Conservation (phyloP, 2,888 invertebrate genomes). For the Ormyrus labotus region DNA sequence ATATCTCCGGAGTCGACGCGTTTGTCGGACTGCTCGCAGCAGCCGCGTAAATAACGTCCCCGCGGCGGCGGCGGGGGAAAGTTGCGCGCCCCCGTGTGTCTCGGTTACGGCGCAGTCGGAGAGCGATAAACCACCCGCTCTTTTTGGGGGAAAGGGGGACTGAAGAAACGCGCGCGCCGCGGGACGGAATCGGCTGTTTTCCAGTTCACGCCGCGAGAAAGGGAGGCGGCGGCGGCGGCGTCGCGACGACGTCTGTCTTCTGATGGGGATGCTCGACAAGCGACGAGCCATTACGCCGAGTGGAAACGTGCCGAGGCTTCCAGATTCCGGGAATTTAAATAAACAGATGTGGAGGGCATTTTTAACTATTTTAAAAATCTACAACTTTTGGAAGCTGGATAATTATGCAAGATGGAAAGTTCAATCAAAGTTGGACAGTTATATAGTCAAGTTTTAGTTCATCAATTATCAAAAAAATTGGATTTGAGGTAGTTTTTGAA, state of each 20-base stretch:
- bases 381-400: no score
- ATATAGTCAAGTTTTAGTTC: no score
- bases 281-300: neutral
- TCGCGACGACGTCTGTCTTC: conserved; percentile 14
- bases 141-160: neutral
- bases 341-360: no score
- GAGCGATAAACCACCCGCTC: conserved; percentile 42
- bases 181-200: conserved; percentile 41
- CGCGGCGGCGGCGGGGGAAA: conserved; percentile 16
- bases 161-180: conserved; percentile 5
- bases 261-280: neutral
- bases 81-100: conserved; percentile 1
- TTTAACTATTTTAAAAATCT: no score
- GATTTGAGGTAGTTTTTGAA: no score
- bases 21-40: conserved; percentile 18
- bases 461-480: no score
- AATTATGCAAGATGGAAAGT: no score
- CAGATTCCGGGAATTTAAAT: neutral
- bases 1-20: neutral
- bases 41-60: conserved; percentile 42
- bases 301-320: no score
- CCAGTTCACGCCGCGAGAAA: conserved; percentile 3
- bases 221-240: conserved; percentile 8
- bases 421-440: no score
- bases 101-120: neutral